Evolutionary conservation across 2,797 vertebrate genomes (phyloP).

Genomic region (Aplochiton taeniatus): DNA sequence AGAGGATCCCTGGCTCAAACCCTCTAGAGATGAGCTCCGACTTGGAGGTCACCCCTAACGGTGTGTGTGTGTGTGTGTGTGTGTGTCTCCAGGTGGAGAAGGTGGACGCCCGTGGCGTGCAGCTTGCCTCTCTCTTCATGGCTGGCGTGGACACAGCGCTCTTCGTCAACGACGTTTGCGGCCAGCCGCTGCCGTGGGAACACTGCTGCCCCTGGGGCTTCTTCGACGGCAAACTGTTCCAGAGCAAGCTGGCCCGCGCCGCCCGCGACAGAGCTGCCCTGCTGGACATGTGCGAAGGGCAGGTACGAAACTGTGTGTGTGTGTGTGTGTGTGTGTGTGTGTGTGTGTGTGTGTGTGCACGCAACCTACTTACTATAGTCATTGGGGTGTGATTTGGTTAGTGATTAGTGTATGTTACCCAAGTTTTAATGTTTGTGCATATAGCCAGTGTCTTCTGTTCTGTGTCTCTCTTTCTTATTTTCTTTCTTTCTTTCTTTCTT

Average conservation of each 20-base stretch:
- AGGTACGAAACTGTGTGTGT: constrained; percentile 66
- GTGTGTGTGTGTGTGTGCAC: background rate
- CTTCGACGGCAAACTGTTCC: constrained; percentile 91
- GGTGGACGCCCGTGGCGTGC: constrained; percentile 88
- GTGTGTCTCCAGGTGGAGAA: constrained; percentile 83
- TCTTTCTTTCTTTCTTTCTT: no score
- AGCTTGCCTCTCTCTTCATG: constrained; percentile 91
- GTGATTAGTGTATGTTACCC: no score
- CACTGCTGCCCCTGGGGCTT: constrained; percentile 95
- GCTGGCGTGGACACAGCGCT: constrained; percentile 90
- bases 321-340: background rate
- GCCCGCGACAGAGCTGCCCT: constrained; percentile 82
- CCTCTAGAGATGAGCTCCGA: no score
- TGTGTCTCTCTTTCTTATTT: no score
- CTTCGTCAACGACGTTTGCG: constrained; percentile 91
- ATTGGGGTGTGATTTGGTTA: no score
- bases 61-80: constrained; percentile 1
- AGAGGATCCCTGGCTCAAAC: no score
- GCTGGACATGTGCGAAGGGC: constrained; percentile 90
- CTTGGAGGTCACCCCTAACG: no score
- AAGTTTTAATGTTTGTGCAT: no score
- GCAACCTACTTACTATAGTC: no score
- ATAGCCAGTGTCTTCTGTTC: no score
- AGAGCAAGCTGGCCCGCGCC: constrained; percentile 88
- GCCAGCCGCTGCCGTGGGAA: constrained; percentile 91